These are phyloP conservation scores for Oryzias sinensis DNA, from an alignment of 2,797 vertebrate genomes.

Conservation along the genomic window DNA sequence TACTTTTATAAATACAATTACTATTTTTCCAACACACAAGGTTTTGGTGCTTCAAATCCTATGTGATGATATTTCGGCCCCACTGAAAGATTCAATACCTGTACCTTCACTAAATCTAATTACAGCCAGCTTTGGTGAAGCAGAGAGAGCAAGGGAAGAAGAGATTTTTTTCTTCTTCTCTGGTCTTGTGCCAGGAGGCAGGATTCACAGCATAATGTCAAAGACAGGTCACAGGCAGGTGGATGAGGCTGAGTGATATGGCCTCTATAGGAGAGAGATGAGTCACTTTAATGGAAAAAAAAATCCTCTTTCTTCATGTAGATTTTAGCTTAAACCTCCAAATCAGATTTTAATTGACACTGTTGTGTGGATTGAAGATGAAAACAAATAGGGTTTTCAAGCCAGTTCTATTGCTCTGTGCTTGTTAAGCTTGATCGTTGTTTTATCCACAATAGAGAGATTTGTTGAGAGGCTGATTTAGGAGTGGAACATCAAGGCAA, in stretches of 20 bases:
- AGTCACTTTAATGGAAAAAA: background rate
- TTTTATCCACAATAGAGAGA: slow-evolving; percentile 12
- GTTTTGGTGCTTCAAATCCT: slow-evolving; percentile 52
- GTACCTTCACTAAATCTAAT: slow-evolving; percentile 53
- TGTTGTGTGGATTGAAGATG: no score
- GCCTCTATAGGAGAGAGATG: slow-evolving; percentile 2
- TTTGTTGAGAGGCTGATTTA: slow-evolving; percentile 21
- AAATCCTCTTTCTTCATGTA: background rate
- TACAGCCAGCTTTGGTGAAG: slow-evolving; percentile 46
- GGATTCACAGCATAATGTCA: slow-evolving; percentile 38
- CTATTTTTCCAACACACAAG: slow-evolving; percentile 49
- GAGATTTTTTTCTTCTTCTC: background rate
- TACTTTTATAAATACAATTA: slow-evolving; percentile 54
- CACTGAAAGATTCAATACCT: slow-evolving; percentile 42
- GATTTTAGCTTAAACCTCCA: background rate
- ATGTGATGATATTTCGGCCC: slow-evolving; percentile 49
- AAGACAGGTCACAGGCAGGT: slow-evolving; percentile 20
- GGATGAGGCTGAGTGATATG: slow-evolving; percentile 33
- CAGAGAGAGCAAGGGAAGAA: slow-evolving; percentile 10
- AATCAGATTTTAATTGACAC: no score
- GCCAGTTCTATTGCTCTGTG: background rate
- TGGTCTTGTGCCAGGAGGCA: slow-evolving; percentile 37
- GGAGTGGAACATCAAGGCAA: slow-evolving; percentile 28
- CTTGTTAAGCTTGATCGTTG: no score
- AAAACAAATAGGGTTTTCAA: background rate